These are phyloP conservation scores for Rhizoglyphus robini DNA, from an alignment of 1,140 invertebrate species.

Conservation along the genomic window DNA sequence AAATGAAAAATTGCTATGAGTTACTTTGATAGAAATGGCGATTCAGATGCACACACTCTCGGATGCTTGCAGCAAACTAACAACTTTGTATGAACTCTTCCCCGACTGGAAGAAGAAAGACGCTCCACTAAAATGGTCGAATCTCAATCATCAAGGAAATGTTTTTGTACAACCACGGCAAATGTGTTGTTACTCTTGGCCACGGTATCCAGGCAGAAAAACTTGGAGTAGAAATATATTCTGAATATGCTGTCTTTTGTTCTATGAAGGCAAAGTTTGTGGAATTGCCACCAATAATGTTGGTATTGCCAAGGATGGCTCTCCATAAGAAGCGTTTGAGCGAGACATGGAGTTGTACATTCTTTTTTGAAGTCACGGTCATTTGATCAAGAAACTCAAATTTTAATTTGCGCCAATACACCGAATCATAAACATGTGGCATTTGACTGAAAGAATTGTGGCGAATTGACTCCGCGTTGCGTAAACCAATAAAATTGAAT, in stretches of 20 bases:
- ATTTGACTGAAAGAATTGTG: slow-evolving; percentile 98
- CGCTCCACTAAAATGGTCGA: slow-evolving; percentile 63
- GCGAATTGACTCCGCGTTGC: slow-evolving; percentile 79
- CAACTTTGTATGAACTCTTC: slow-evolving; percentile 79
- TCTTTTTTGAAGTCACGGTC: slow-evolving; percentile 97
- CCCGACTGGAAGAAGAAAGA: slow-evolving; percentile 93
- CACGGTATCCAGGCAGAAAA: slow-evolving; percentile 88
- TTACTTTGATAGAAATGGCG: slow-evolving; percentile 90
- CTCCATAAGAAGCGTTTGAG: slow-evolving; percentile 92
- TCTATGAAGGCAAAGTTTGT: slow-evolving; percentile 81
- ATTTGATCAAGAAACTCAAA: slow-evolving; percentile 79
- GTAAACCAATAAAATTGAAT: slow-evolving; percentile 80
- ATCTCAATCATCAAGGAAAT: slow-evolving; percentile 64
- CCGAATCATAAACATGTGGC: slow-evolving; percentile 88
- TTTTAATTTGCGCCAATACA: slow-evolving; percentile 66
- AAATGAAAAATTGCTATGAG: slow-evolving; percentile 71
- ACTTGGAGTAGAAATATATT: slow-evolving; percentile 94
- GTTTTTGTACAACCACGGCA: slow-evolving; percentile 96
- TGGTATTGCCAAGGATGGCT: slow-evolving; percentile 94
- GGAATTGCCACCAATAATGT: slow-evolving; percentile 97
- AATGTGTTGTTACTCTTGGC: slow-evolving; percentile 90
- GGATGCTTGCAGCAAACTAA: slow-evolving; percentile 92
- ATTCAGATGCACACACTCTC: slow-evolving; percentile 90
- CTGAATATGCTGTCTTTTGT: slow-evolving; percentile 80
- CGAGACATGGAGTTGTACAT: slow-evolving; percentile 95